Conservation (phyloP, 2,797 vertebrate species). For the Acanthornis magna region DNA sequence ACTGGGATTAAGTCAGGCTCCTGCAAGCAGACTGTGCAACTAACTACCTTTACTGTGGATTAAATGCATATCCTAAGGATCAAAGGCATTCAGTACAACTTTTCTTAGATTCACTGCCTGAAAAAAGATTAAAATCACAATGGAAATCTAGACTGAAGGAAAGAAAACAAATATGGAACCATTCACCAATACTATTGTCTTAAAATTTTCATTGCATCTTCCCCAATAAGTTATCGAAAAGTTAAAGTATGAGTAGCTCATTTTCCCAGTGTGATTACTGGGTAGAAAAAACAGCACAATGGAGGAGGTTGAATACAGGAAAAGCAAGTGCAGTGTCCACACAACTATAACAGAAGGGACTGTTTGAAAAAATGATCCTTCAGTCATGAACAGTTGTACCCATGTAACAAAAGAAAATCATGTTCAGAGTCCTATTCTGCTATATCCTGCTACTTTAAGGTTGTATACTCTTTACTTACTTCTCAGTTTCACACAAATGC, state of each 20-base stretch:
- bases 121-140: neutral
- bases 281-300: neutral
- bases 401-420: neutral
- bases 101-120: neutral
- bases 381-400: neutral
- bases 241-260: neutral
- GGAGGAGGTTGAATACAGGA: neutral
- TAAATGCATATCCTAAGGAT: neutral
- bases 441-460: neutral
- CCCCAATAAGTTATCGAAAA: neutral
- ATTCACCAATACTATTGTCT: neutral
- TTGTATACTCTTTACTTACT: neutral
- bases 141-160: neutral
- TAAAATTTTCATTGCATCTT: neutral
- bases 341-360: neutral
- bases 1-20: neutral
- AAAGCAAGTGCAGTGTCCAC: neutral
- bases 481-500: neutral
- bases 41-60: neutral
- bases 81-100: neutral
- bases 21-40: neutral
- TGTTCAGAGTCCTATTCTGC: neutral
- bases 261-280: neutral
- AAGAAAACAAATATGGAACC: neutral
- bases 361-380: neutral